phyloP scores from a whole-genome alignment of 2,888 invertebrate species.

The Elysia crispata region DNA sequence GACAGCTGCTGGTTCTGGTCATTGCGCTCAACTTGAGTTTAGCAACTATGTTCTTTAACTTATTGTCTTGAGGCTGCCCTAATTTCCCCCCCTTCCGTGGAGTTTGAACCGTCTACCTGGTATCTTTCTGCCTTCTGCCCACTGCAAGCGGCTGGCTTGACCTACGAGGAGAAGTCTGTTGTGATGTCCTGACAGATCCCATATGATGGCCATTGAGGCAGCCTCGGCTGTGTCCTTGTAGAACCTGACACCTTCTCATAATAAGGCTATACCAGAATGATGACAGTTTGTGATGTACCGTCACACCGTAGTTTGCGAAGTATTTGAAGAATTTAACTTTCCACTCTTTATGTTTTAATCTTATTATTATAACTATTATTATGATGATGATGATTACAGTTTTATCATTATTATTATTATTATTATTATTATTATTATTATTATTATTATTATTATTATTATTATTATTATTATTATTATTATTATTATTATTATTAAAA shows the following conservation, averaged over 20 bases:
- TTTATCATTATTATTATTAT: constrained; percentile 12
- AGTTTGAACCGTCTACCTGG: too few species aligned
- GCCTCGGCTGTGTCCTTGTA: too few species aligned
- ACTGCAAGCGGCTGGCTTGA: too few species aligned
- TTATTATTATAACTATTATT: not conserved
- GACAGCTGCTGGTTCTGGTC: constrained; percentile 75
- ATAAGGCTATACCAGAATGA: not conserved
- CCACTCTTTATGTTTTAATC: not conserved
- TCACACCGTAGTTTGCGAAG: constrained; percentile 15
- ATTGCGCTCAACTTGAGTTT: constrained; percentile 76
- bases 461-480: not conserved
- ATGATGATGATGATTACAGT: too few species aligned
- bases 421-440: constrained; percentile 24
- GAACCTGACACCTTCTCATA: too few species aligned
- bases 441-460: constrained; percentile 22
- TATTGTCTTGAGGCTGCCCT: constrained; percentile 68
- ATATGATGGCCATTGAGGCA: too few species aligned
- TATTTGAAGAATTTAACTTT: not conserved
- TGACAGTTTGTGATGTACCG: constrained; percentile 18
- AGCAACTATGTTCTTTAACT: constrained; percentile 77
- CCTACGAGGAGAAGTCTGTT: too few species aligned
- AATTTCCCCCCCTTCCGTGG: too few species aligned
- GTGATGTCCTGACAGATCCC: too few species aligned
- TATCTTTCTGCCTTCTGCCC: too few species aligned
- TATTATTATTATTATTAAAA: too few species aligned